Evolutionary conservation across 2,797 vertebrate genomes (phyloP), one percentile per base, ranked within the genome.

Genomic region (Intellagama lesueurii): DNA sequence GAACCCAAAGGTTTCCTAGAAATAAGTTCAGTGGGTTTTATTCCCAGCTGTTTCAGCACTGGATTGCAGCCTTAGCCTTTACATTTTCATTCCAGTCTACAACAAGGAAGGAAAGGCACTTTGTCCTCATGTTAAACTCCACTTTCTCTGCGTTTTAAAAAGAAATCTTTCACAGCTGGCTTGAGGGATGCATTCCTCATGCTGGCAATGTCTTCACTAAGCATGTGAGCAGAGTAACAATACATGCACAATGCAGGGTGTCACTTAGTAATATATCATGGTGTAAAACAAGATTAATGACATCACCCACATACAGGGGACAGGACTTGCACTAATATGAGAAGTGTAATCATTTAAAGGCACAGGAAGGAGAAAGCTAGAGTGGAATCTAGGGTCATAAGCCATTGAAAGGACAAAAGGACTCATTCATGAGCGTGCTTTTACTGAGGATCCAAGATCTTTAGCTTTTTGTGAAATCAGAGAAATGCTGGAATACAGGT

Each of bases 211-310:
- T 94, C 95, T 94, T 92, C 91, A 94, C 86, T 85, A 93, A 89
- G 91, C 0, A 0, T 96, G 95, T 94, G 95, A 96, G 95, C 88
- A 26, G 95, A 89, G 93, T 96, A 95, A 92, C 93, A 96, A 96
- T 94, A 94, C 8, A 5, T 87, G 83, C 32, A 95, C 90, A 91
- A 92, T 90, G 90, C 91, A 92, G 87, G 32, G 88, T 95, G 95
- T 95, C 95, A 95, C 89, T 94, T 92, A 90, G 93, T 83, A 94
- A 96, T 96, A 86, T 60, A 96, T 96, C 95, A 95, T 85, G 84
- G 94, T 91, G 94, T 76, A 94, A 96, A 96, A 95, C 89, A 95
- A 95, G 95, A 96, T 96, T 96, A 96, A 96, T 94, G 93, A 95
- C 95, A 95, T 96, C 95, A 96, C 91, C 92, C 93, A 94, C 83